Conservation (phyloP, 92 coral and sea anemone species). For the Palythoa grandis region DNA sequence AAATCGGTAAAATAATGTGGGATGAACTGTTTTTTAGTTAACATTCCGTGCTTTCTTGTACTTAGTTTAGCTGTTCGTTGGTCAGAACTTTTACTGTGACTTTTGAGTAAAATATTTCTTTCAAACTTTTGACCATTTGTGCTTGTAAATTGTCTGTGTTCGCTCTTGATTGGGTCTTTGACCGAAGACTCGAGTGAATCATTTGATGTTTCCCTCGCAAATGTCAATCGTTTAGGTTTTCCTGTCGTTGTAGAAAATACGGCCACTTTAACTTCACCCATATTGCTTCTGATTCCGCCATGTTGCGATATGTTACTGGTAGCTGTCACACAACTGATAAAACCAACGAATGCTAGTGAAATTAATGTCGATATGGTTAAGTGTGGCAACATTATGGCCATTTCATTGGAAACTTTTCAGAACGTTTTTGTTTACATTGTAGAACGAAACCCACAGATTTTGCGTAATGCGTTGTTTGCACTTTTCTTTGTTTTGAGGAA, state of each 20-base stretch:
- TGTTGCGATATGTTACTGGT: not conserved
- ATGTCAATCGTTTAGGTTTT: not conserved
- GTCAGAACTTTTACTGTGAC: not conserved
- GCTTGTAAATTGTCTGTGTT: not conserved
- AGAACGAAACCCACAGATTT: not conserved
- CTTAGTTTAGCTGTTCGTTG: not conserved
- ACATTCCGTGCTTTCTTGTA: not conserved
- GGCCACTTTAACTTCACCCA: not conserved
- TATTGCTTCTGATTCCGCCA: not conserved
- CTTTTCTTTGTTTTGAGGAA: not conserved
- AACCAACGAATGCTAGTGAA: not conserved
- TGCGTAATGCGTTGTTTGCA: not conserved
- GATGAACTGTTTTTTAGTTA: constrained; percentile 49
- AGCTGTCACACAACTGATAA: not conserved
- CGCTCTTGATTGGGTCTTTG: not conserved
- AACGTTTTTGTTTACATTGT: not conserved
- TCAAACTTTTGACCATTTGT: not conserved
- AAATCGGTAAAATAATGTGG: constrained; percentile 44
- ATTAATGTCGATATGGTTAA: not conserved
- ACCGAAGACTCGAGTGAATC: not conserved
- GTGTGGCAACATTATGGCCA: not conserved
- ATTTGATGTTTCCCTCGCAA: not conserved
- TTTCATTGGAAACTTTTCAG: not conserved
- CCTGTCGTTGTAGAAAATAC: not conserved
- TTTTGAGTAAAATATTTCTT: constrained; percentile 1